phyloP scores from a whole-genome alignment of 2,113 vertebrate genomes.

The Nibea albiflora region DNA sequence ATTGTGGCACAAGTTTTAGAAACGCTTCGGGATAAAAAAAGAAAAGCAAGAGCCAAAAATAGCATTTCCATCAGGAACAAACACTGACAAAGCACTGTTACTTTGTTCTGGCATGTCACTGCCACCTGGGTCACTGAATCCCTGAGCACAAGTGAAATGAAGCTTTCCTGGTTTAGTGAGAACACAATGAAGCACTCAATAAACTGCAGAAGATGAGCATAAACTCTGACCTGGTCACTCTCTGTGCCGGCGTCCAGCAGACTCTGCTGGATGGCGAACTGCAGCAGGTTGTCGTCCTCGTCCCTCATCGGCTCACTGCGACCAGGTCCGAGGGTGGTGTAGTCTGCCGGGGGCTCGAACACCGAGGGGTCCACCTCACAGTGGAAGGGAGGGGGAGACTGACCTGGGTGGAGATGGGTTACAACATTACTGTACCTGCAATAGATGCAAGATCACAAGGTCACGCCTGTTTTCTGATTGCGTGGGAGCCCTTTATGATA shows the following conservation, averaged over 20 bases:
- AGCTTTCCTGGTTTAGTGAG: not conserved
- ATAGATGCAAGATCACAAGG: no score
- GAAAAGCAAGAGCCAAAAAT: not conserved
- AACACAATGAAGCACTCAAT: not conserved
- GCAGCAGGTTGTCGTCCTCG: constrained; percentile 93
- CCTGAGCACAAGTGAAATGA: not conserved
- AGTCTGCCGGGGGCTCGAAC: constrained; percentile 93
- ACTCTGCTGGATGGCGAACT: constrained; percentile 97
- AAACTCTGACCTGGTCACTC: constrained; percentile 89
- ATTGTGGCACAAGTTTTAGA: not conserved
- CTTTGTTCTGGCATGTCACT: not conserved
- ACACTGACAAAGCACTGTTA: not conserved
- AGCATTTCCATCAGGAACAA: not conserved
- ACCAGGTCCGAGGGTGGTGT: constrained; percentile 90
- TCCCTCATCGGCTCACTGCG: constrained; percentile 93
- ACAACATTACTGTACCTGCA: no score
- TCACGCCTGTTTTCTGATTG: no score
- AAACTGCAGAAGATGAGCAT: not conserved
- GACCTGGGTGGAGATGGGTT: constrained; percentile 28
- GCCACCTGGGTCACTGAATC: not conserved
- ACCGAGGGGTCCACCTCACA: constrained; percentile 92
- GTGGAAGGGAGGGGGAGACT: constrained; percentile 79
- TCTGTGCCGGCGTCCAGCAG: constrained; percentile 93
- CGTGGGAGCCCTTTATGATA: not conserved
- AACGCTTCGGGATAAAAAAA: not conserved